Percentiles rank a stretch among this genome's conserved stretches.
These are phyloP conservation scores for Dendrophyllia cribrosa DNA, from an alignment of 64 coral and sea anemone genomes.

Conservation along the genomic window DNA sequence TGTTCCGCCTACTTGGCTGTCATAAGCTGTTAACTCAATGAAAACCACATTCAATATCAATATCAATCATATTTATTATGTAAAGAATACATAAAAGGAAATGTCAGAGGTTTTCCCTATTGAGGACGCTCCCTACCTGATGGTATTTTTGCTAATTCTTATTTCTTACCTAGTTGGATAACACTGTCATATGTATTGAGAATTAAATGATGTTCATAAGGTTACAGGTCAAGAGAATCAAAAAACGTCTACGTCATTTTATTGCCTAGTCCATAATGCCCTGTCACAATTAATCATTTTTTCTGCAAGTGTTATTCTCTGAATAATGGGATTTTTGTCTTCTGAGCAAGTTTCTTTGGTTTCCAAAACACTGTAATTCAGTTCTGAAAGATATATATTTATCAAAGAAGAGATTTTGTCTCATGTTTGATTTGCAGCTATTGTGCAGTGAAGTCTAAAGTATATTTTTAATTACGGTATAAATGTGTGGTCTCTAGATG, in stretches of 20 bases:
- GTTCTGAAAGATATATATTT: neutral
- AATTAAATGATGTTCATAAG: neutral
- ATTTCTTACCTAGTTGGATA: neutral
- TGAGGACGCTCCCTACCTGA: too few species aligned
- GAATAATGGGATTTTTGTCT: neutral
- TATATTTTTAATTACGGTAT: conserved; percentile 3
- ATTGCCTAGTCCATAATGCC: neutral
- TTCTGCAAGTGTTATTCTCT: neutral
- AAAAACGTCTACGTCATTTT: neutral
- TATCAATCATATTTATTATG: too few species aligned
- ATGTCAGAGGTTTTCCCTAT: too few species aligned
- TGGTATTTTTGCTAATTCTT: neutral
- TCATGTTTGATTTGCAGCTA: neutral
- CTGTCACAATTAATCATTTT: neutral
- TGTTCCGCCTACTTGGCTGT: too few species aligned
- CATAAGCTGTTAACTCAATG: too few species aligned
- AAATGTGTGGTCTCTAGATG: neutral
- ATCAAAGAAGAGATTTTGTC: neutral
- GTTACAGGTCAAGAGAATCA: neutral
- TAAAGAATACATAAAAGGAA: too few species aligned
- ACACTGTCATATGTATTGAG: neutral
- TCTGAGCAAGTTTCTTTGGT: neutral
- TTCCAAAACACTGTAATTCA: neutral
- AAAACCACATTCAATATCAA: neutral
- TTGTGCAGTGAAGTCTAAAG: neutral